Conservation (phyloP, 2,113 vertebrate species). For the Dendrocopos noguchii region DNA sequence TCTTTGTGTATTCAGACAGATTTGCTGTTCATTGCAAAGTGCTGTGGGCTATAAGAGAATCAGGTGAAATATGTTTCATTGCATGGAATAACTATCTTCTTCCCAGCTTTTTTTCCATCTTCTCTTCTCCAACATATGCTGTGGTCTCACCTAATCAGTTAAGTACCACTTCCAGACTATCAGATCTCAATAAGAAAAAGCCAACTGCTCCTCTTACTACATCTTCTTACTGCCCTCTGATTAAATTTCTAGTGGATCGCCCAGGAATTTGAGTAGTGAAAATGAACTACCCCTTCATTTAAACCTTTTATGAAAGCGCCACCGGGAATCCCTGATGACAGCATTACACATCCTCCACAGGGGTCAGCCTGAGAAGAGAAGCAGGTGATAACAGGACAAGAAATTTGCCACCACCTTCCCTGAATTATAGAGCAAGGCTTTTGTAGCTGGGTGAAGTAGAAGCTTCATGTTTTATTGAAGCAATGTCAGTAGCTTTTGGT, state of each 20-base stretch:
- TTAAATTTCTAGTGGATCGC: conserved; percentile 58
- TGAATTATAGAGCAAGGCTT: neutral
- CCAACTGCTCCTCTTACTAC: neutral
- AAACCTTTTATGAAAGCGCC: neutral
- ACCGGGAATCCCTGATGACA: neutral
- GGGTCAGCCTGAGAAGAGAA: neutral
- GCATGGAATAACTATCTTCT: neutral
- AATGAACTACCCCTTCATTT: conserved; percentile 24
- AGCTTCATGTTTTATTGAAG: neutral
- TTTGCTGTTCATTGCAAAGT: neutral
- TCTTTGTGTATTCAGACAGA: neutral
- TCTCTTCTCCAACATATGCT: neutral
- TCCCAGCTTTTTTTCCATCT: neutral
- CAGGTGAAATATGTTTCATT: neutral
- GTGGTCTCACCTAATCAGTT: neutral
- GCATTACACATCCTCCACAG: neutral
- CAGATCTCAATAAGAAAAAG: conserved; percentile 14
- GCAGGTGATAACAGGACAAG: neutral
- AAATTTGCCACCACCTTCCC: neutral
- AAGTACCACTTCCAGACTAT: neutral
- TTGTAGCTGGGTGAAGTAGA: neutral
- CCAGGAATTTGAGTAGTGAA: conserved; percentile 25
- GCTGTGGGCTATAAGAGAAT: neutral
- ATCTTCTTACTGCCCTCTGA: conserved; percentile 21
- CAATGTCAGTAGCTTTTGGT: neutral